Evolutionary conservation across 2,113 vertebrate species (phyloP).

Genomic region (Miniopterus natalensis): DNA sequence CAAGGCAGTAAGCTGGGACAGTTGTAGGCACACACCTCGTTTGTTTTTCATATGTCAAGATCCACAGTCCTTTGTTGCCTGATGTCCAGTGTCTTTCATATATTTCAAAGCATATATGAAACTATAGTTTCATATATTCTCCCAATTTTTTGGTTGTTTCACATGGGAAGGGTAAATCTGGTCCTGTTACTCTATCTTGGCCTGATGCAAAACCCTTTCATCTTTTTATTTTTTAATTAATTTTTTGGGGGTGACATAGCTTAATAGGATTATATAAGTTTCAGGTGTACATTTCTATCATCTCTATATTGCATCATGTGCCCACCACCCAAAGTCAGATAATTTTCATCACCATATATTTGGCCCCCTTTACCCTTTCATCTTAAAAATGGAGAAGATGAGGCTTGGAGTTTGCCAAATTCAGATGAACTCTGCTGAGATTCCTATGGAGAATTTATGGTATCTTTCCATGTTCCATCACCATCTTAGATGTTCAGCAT

Average conservation of each 20-base stretch:
- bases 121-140: not conserved
- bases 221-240: not conserved
- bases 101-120: too few species aligned
- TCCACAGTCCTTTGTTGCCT: not conserved
- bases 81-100: not conserved
- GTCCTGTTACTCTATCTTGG: not conserved
- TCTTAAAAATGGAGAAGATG: conserved; percentile 60
- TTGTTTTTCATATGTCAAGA: not conserved
- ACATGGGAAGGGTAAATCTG: not conserved
- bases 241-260: not conserved
- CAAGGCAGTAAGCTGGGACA: not conserved
- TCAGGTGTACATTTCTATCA: not conserved
- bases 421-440: conserved; percentile 29
- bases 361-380: not conserved
- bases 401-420: not conserved
- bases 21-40: not conserved
- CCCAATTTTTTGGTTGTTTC: not conserved
- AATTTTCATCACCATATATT: not conserved
- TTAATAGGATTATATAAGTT: not conserved
- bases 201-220: not conserved
- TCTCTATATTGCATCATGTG: not conserved
- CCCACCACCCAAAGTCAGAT: not conserved
- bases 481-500: not conserved
- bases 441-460: not conserved
- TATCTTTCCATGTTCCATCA: not conserved